phyloP scores from a whole-genome alignment of 2,797 vertebrate genomes.

The Rallus crepitans region DNA sequence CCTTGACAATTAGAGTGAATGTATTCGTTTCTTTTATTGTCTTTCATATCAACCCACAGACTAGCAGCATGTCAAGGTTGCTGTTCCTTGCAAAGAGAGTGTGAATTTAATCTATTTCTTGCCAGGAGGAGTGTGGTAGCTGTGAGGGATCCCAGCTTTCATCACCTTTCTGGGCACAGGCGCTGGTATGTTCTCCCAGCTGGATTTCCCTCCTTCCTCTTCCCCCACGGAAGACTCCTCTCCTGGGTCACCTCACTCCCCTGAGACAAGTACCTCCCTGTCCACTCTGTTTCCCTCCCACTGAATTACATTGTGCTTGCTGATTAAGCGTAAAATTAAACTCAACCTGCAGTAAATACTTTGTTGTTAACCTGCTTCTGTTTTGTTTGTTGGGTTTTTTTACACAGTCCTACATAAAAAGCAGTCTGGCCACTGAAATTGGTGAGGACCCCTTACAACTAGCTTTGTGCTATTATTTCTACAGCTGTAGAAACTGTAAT shows the following conservation, averaged over 20 bases:
- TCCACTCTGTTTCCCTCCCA: neutral
- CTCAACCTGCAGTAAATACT: neutral
- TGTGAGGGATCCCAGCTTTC: neutral
- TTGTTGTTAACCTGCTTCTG: neutral
- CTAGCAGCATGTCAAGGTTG: neutral
- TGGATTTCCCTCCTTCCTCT: neutral
- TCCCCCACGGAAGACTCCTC: neutral
- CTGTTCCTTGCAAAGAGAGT: neutral
- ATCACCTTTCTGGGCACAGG: neutral
- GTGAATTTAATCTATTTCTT: neutral
- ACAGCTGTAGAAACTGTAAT: neutral
- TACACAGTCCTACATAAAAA: neutral
- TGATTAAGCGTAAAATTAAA: neutral
- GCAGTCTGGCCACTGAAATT: neutral
- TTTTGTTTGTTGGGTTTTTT: neutral
- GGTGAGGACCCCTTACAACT: neutral
- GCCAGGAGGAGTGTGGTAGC: neutral
- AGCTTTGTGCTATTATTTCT: neutral
- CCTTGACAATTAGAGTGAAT: neutral
- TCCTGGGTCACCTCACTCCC: rapidly evolving
- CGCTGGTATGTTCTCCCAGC: neutral
- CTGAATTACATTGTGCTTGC: neutral
- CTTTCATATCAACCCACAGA: neutral
- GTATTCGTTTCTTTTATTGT: neutral
- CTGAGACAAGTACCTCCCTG: neutral